Percentiles rank a stretch among this genome's conserved stretches.
phyloP scores from a whole-genome alignment of 1,140 invertebrate genomes.

The Coptotermes formosanus region DNA sequence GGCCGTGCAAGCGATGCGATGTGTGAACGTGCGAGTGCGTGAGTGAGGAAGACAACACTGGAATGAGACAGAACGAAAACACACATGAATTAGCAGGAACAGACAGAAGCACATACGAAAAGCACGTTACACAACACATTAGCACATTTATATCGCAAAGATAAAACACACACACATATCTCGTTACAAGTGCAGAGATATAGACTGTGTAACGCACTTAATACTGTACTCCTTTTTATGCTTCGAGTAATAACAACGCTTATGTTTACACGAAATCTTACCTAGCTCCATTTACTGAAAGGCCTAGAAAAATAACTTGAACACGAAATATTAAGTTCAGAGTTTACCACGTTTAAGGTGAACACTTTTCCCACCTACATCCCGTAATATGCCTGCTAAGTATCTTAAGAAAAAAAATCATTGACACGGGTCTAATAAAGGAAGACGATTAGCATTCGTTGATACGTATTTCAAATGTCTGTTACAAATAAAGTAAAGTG shows the following conservation, averaged over 20 bases:
- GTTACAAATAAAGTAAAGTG: too few relatives aligned
- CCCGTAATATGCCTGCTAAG: too few relatives aligned
- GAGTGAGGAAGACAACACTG: slow-evolving; percentile 14
- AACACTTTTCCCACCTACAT: too few relatives aligned
- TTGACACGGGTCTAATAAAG: too few relatives aligned
- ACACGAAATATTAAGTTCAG: too few relatives aligned
- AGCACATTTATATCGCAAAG: not conserved
- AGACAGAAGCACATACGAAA: not conserved
- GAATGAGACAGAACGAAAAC: slow-evolving; percentile 15
- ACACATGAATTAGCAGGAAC: not conserved
- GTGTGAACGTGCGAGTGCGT: not conserved
- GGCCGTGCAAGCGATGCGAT: slow-evolving; percentile 11
- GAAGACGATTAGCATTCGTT: too few relatives aligned
- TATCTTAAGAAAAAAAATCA: too few relatives aligned
- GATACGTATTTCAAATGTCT: too few relatives aligned
- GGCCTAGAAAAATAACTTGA: too few relatives aligned
- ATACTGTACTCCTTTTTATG: not conserved
- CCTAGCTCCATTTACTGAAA: too few relatives aligned
- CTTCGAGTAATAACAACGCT: not conserved
- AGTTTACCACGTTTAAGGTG: too few relatives aligned
- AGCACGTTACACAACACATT: not conserved
- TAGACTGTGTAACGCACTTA: not conserved
- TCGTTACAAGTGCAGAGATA: not conserved
- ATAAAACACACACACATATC: not conserved
- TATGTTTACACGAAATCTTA: too few relatives aligned